Evolutionary conservation across 2,113 vertebrate species (phyloP), one percentile per base, ranked within the genome.

Genomic region (Caloenas nicobarica): DNA sequence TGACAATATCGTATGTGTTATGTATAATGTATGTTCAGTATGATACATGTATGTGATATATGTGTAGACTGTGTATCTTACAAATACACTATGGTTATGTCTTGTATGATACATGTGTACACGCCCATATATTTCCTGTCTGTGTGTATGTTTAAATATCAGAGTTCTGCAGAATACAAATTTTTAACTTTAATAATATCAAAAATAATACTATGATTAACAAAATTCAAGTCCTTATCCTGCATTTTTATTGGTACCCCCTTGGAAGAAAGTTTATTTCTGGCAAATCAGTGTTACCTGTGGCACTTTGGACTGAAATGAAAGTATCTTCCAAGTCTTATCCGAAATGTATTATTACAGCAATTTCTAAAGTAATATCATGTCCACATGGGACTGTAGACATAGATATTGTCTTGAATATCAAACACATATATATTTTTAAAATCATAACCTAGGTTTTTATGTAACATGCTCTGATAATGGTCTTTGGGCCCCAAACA

Each of bases 241-340:
- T 15, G 1, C 0, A 7, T 53, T 87, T 89, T 71, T 73, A 1
- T 78, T 62, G 3, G 22, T n/a, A 42, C 8, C 6, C 2, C 0
- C 18, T 53, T 50, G 28, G 74, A 73, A 53, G 2, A 64, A 69
- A 76, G 24, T 23, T 87, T 91, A 65, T 94, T 93, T 89, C 46
- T 89, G 18, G 8, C 54, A 56, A 82, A 68, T 33, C 22, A 2
- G 1, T 79, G 34, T 34, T 64, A 71, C 5, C 7, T 28, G 26
- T 64, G 31, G 13, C 18, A 50, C 31, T 60, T 21, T 18, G 40
- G 53, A 64, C 10, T 68, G 29, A 85, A 91, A 81, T 66, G 3
- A n/a, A 66, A 74, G 9, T n/a, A 8, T 25, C 57, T 71, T 78
- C n/a, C 11, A 5, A 61, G 13, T 66, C 36, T 89, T 54, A 36